These are phyloP conservation scores for Cephalopachus bancanus DNA, from an alignment of 2,797 vertebrate genomes.

Conservation along the genomic window DNA sequence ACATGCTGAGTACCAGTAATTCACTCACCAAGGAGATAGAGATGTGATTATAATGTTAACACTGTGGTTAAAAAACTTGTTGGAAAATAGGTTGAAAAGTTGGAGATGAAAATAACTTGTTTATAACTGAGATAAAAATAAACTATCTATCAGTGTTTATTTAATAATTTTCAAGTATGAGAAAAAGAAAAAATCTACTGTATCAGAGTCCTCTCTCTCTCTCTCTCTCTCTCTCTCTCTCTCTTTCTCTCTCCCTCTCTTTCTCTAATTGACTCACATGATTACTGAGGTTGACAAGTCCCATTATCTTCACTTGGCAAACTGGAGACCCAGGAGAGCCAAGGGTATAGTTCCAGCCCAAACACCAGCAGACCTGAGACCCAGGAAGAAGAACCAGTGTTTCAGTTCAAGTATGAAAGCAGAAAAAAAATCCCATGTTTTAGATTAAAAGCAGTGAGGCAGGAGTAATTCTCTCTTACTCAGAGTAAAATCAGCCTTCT, in stretches of 20 bases:
- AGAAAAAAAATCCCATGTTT: background rate
- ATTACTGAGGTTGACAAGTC: background rate
- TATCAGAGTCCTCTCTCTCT: background rate
- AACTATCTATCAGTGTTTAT: background rate
- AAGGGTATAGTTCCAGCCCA: background rate
- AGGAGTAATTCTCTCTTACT: background rate
- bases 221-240: no score
- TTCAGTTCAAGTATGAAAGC: constrained; percentile 3
- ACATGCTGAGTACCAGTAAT: background rate
- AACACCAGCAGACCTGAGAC: background rate
- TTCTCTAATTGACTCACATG: background rate
- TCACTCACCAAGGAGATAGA: background rate
- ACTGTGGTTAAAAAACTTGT: background rate
- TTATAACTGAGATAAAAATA: background rate
- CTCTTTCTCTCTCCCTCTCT: no score
- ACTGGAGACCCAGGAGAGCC: background rate
- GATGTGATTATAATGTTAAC: background rate
- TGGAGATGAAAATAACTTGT: background rate
- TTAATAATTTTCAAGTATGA: background rate
- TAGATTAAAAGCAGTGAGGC: background rate
- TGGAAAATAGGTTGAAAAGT: background rate
- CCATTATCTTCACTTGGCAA: background rate
- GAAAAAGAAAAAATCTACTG: background rate
- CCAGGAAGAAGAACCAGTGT: background rate
- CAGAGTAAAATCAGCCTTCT: background rate